Evolutionary conservation across 2,888 invertebrate genomes (phyloP).

Genomic region (Petrophora chlorosata): DNA sequence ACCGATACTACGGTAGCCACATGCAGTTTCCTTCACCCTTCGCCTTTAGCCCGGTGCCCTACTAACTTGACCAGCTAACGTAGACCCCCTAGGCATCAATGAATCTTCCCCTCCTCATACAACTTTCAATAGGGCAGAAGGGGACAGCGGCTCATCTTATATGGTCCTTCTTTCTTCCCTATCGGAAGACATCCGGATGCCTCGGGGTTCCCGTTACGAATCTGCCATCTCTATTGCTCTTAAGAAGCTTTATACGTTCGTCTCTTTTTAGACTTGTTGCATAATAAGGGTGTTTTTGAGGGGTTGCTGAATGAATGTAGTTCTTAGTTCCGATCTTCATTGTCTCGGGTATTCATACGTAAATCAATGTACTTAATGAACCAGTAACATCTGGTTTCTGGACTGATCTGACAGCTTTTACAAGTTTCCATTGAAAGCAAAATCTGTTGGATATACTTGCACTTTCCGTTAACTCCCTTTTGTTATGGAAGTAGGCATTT

Average conservation of each 20-base stretch:
- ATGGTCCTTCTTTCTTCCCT: conserved; percentile 48
- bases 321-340: conserved; percentile 48
- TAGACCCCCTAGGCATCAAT: conserved; percentile 45
- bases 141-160: conserved; percentile 56
- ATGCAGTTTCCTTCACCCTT: conserved; percentile 46
- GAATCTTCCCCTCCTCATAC: conserved; percentile 37
- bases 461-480: conserved; percentile 1
- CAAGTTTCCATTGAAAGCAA: background rate
- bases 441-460: background rate
- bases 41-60: conserved; percentile 65
- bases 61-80: conserved; percentile 50
- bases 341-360: conserved; percentile 52
- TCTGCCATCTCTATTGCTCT: conserved; percentile 49
- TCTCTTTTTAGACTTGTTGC: conserved; percentile 59
- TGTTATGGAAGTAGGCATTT: background rate
- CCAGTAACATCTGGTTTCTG: conserved; percentile 36
- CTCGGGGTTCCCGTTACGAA: conserved; percentile 64
- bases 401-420: conserved; percentile 17
- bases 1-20: background rate
- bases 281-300: conserved; percentile 48
- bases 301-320: conserved; percentile 60
- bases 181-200: conserved; percentile 69
- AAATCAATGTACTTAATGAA: conserved; percentile 39
- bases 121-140: conserved; percentile 35
- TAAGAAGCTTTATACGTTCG: conserved; percentile 19